Evolutionary conservation across 2,113 vertebrate genomes (phyloP).

Genomic region (Corythornis vintsioides): DNA sequence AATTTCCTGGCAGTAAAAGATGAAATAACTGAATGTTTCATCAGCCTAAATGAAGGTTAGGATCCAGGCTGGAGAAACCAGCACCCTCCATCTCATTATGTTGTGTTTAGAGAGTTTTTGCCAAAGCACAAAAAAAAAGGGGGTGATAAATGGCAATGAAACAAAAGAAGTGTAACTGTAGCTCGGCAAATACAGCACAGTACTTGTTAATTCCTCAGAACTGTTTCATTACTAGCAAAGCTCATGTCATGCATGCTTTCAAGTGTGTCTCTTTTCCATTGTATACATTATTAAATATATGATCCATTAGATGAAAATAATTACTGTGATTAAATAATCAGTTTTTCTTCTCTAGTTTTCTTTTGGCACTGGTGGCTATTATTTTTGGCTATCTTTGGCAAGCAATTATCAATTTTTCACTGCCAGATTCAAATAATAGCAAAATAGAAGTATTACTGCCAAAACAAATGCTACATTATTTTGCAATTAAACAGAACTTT

Average conservation of each 20-base stretch:
- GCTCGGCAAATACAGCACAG: not conserved
- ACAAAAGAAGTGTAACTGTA: not conserved
- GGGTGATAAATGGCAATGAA: not conserved
- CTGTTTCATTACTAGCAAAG: not conserved
- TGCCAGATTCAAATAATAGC: conserved; percentile 26
- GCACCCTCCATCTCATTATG: not conserved
- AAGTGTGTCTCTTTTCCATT: not conserved
- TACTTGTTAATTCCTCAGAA: not conserved
- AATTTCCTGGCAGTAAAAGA: not conserved
- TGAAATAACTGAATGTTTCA: not conserved
- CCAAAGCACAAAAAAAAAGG: not conserved
- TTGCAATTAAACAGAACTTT: not conserved
- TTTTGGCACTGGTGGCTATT: not conserved
- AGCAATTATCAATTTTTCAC: conserved; percentile 6
- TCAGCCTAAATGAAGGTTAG: not conserved
- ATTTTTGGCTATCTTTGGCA: conserved; percentile 24
- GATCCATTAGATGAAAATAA: not conserved
- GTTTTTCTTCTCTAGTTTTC: conserved; percentile 24
- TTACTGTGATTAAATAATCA: conserved; percentile 16
- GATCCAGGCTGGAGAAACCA: not conserved
- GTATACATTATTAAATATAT: conserved; percentile 26
- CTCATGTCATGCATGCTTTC: not conserved
- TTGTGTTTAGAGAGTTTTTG: not conserved
- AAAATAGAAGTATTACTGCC: conserved; percentile 35
- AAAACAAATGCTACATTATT: conserved; percentile 42